Conservation (phyloP, 2,888 invertebrate species). For the Vesta saturnalis region DNA sequence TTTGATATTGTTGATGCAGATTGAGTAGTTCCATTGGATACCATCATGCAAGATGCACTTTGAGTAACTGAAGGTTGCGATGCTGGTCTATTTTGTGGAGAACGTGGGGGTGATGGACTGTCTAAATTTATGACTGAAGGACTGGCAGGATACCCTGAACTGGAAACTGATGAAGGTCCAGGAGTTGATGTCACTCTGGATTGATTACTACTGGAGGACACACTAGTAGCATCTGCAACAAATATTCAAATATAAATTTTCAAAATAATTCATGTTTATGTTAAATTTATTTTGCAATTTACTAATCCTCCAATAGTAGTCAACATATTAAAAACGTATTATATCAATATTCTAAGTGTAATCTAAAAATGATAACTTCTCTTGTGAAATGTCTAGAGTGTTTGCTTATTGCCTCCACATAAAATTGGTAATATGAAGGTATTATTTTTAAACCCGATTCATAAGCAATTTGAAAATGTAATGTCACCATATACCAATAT, state of each 20-base stretch:
- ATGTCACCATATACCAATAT: no score
- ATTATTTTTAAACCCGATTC: no score
- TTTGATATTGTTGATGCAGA: conserved; percentile 40
- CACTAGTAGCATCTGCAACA: conserved; percentile 57
- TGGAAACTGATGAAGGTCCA: conserved; percentile 66
- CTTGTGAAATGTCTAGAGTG: no score
- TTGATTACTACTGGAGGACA: conserved; percentile 62
- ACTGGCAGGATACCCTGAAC: conserved; percentile 70
- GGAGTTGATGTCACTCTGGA: conserved; percentile 57
- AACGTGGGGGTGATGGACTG: conserved; percentile 70
- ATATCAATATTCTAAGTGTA: neutral
- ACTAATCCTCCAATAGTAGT: conserved; percentile 5
- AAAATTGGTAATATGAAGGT: no score
- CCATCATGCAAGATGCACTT: conserved; percentile 53
- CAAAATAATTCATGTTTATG: no score
- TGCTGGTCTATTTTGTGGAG: conserved; percentile 44
- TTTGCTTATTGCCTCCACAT: no score
- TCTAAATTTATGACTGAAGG: conserved; percentile 72
- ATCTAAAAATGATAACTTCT: no score
- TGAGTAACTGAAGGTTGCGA: conserved; percentile 30
- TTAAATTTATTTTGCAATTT: neutral
- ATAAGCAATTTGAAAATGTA: no score
- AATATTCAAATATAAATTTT: conserved; percentile 10
- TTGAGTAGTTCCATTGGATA: conserved; percentile 40
- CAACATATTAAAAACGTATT: neutral